Base-by-base conservation (phyloP, 2,113 vertebrate species). In the Triplophysa tibetana region DNA sequence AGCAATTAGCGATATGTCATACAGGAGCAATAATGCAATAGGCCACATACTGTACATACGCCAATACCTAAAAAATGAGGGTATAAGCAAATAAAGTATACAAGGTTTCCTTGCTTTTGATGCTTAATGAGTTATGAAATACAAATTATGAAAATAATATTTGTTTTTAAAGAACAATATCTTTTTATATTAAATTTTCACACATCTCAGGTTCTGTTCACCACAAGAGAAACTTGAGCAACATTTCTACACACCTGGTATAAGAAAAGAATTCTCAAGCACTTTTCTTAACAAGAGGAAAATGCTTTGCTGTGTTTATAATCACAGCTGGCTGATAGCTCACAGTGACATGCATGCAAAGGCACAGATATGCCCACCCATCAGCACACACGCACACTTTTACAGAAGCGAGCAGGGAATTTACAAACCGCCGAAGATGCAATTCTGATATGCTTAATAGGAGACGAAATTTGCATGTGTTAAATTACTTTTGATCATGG, bases 231-330 rank as follows among this genome's bases (percentile, higher is more conserved):
- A 19, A 48, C 33, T 72, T 33, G 11, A 75, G 29, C 63, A 58
- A 74, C 80, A 84, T 38, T 38, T 38, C 33, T 38, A 38, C 33
- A 38, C 76, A 84, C 80, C 76, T 82, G 67, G 13, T 58, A 8
- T 64, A 78, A 78, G 62, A 3, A 21, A 50, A 75, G 11, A 17
- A 14, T 60, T 62, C n/a, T 54, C 43, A 24, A 74, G 76, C 38
- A 68, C 74, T 81, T 75, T 64, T 77, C 26, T 60, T 61, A 69
- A 84, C 72, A 24, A 62, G 66, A 29, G 38, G 48, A 67, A 78
- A 78, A 69, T 4, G 10, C 70, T 84, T 84, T 79, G 65, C 19
- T 62, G 12, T 74, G 60, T 80, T 86, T 82, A 77, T 77, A 63
- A 54, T 69, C 54, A 26, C 67, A 68, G 78, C 63, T 56, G 70